Conservation (phyloP, 2,113 vertebrate genomes). For the Dunckerocampus dactyliophorus region DNA sequence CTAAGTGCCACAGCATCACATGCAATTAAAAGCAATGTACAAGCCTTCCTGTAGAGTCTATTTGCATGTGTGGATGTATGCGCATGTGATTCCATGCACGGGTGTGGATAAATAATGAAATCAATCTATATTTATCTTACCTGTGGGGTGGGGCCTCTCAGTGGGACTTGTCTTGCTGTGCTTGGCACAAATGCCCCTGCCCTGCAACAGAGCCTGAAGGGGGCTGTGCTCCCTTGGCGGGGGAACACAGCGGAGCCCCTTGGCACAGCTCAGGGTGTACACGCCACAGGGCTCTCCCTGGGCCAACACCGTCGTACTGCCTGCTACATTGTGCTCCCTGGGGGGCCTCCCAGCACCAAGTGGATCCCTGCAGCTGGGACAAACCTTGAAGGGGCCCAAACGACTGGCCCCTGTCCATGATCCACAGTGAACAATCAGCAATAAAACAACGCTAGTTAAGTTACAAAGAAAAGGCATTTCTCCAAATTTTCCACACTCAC, state of each 20-base stretch:
- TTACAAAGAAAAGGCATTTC: constrained; percentile 72
- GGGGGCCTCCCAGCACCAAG: constrained; percentile 62
- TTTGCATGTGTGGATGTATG: constrained; percentile 17
- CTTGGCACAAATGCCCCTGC: constrained; percentile 73
- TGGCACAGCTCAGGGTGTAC: constrained; percentile 76
- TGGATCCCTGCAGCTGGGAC: constrained; percentile 70
- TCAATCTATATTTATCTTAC: constrained; percentile 59
- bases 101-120: constrained; percentile 26
- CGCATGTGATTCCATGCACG: neutral
- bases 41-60: constrained; percentile 20
- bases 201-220: constrained; percentile 79
- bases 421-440: constrained; percentile 71
- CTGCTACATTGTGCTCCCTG: constrained; percentile 62
- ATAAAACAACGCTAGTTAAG: constrained; percentile 66
- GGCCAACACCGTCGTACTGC: constrained; percentile 69
- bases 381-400: constrained; percentile 68
- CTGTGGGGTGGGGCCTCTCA: constrained; percentile 73
- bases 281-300: constrained; percentile 76
- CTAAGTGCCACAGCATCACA: constrained; percentile 46
- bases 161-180: constrained; percentile 65
- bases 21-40: constrained; percentile 14
- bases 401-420: constrained; percentile 66
- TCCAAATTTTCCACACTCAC: constrained; percentile 64
- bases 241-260: constrained; percentile 77
- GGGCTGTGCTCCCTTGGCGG: constrained; percentile 73